Conservation (phyloP, 2,113 vertebrate genomes). For the Nanorana parkeri region DNA sequence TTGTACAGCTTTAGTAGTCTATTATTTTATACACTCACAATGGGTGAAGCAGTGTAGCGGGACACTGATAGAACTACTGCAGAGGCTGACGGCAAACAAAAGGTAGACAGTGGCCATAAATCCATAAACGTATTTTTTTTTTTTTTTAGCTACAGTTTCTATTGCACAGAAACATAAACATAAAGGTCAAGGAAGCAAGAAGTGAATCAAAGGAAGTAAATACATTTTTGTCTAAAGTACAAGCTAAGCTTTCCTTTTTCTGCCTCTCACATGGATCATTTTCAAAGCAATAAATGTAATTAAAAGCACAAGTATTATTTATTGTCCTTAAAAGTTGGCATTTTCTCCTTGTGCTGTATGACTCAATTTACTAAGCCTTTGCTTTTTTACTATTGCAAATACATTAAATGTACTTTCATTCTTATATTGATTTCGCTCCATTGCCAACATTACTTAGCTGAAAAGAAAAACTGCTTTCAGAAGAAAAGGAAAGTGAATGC, state of each 20-base stretch:
- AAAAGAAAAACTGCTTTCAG: constrained; percentile 43
- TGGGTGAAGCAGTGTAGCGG: too few relatives aligned
- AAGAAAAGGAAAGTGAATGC: constrained; percentile 18
- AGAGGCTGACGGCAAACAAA: too few relatives aligned
- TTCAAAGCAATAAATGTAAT: constrained; percentile 20
- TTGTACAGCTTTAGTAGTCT: too few relatives aligned
- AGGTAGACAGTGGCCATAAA: too few relatives aligned
- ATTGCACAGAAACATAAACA: too few relatives aligned
- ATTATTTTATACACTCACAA: too few relatives aligned
- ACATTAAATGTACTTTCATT: constrained; percentile 52
- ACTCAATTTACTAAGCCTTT: constrained; percentile 43
- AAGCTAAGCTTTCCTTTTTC: too few relatives aligned
- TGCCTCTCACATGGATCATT: constrained; percentile 2
- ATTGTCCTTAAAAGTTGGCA: constrained; percentile 20
- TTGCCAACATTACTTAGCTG: constrained; percentile 48
- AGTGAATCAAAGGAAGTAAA: too few relatives aligned
- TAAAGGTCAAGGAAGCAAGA: too few relatives aligned
- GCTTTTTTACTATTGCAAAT: constrained; percentile 39
- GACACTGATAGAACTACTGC: too few relatives aligned
- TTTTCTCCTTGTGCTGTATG: not conserved
- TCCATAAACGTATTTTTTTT: too few relatives aligned
- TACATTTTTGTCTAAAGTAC: not conserved
- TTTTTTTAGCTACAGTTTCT: not conserved
- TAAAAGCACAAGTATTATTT: constrained; percentile 34
- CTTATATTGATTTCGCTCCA: constrained; percentile 28